Evolutionary conservation across 2,888 invertebrate genomes (phyloP), one percentile per base, ranked within the genome.

Genomic region (Anarsia innoxiella): DNA sequence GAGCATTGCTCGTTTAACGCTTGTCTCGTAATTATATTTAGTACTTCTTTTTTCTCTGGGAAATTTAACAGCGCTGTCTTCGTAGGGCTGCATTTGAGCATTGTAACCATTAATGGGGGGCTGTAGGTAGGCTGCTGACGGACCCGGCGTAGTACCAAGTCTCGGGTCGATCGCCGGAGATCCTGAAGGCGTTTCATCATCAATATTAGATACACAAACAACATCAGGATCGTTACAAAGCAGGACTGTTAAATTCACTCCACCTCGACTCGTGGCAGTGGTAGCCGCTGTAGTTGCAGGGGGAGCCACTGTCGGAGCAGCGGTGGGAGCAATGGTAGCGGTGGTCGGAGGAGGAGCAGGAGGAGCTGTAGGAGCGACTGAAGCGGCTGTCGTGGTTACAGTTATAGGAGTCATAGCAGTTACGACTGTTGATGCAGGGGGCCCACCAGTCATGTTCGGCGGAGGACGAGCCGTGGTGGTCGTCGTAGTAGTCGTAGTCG

Each of bases 151-250:
- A n/a, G 82, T 78, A 44, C 80, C 83, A 40, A 79, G 65, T 38
- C 86, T 69, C 33, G 86, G 86, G 51, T 86, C 85, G 48, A 86
- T 85, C 63, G 63, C 63, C 46, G 75, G 64, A 42, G 74, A 62
- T 49, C 80, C 83, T 77, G 76, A n/a, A n/a, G n/a, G n/a, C 51
- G 33, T 11, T 10, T 76, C 75, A 67, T 77, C 59, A 16, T 41
- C 61, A 46, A 74, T 80, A 61, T 84, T 83, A 79, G 67, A 64
- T 52, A 80, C 51, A 72, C 84, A 84, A 49, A 83, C 69, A 45
- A 67, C 50, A 53, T 79, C 73, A 48, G 83, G 77, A 53, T 73
- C 56, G 56, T 67, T 60, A 73, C 84, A 84, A 60, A 82, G 58
- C 48, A 77, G 48, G 45, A 83, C 70, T 48, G 75, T 59, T 63